Evolutionary conservation across 2,888 invertebrate genomes (phyloP).

Genomic region (Seira sanloemensis): DNA sequence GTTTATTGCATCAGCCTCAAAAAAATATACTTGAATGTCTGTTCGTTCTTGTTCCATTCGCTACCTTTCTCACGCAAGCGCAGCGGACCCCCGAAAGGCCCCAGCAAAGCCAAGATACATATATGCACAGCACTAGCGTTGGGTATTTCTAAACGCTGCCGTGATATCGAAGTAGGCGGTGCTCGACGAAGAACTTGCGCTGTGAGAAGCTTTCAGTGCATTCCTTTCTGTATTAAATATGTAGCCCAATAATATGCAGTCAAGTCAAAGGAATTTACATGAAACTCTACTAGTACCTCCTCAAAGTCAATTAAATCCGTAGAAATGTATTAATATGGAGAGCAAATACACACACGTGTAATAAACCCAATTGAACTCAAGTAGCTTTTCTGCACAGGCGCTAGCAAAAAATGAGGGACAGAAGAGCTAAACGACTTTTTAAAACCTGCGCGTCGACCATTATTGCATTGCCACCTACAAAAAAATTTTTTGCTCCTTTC

Average conservation of each 20-base stretch:
- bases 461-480: too few relatives aligned
- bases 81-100: neutral
- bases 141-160: neutral
- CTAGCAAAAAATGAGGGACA: neutral
- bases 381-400: neutral
- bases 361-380: neutral
- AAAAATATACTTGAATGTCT: neutral
- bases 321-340: neutral
- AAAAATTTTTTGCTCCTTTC: too few relatives aligned
- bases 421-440: neutral
- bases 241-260: too few relatives aligned
- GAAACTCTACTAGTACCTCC: too few relatives aligned
- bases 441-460: neutral
- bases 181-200: neutral
- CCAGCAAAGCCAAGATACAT: neutral
- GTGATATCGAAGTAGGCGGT: neutral
- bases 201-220: neutral
- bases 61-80: neutral
- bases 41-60: neutral
- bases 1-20: constrained; percentile 44
- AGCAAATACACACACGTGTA: neutral
- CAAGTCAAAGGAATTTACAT: too few relatives aligned
- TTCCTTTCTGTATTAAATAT: too few relatives aligned
- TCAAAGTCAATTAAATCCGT: too few relatives aligned
- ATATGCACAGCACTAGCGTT: neutral